Base-by-base conservation (phyloP, 2,113 vertebrate species). In the Xenus cinereus region DNA sequence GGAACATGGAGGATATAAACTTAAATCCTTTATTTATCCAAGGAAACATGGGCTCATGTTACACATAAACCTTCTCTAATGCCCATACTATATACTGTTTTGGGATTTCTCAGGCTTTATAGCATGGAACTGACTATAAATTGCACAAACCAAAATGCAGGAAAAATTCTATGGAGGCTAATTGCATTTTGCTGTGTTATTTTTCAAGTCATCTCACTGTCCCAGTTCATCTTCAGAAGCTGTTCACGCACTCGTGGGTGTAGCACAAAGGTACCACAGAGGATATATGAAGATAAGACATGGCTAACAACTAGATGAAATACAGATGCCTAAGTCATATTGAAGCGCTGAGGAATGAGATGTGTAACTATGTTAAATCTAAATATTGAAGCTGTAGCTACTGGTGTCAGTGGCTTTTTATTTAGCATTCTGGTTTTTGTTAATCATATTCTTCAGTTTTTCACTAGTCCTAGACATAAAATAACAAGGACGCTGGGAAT, bases 1-100 rank as follows among this genome's bases (percentile, higher is more conserved):
- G 60, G 46, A 75, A 88, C 33, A 69, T 23, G 28, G 27, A 73
- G 19, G 24, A 48, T 72, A 74, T 54, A 91, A 91, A 66, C 30
- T 53, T 18, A 74, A 91, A 84, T 87, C 22, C 10, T 89, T 81
- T 87, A 66, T 89, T 93, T 32, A 9, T 90, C 74, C 69, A 28
- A 87, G 32, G 41, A 72, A 96, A 59, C 39, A 54, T 28, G 43
- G 51, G 32, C 78, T 90, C 66, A 43, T 51, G 57, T 87, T 90
- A 50, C 46, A 67, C 32, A 90, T 92, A 62, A 90, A 94, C 53
- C 30, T 86, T 84, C 72, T 92, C n/a, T 73, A 89, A 92, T 96
- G 35, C 14, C 27, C 10, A 37, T 76, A 48, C 68, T 73, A 33
- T 48, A 56, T 4, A 15, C 72, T 95, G 80, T 80, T 92, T 86